A percentile compares a stretch with the other conserved stretches of the same genome.
Evolutionary conservation across 2,888 invertebrate genomes (phyloP).

Genomic region (Hirtodrosophila duncani): DNA sequence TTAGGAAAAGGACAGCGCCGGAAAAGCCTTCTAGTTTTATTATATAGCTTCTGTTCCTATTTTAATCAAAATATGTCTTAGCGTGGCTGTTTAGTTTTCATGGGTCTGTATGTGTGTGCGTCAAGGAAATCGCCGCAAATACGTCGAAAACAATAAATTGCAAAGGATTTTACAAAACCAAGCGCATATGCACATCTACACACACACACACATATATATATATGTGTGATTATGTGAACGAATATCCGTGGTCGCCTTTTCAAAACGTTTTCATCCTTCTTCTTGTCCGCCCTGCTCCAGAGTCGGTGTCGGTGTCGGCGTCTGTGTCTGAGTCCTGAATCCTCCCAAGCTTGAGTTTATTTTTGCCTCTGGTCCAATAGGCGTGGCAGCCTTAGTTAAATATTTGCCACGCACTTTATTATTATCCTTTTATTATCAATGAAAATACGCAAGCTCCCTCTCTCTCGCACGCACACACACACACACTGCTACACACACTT

Average conservation of each 20-base stretch:
- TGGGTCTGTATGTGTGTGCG: conserved; percentile 12
- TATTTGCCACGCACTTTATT: conserved; percentile 66
- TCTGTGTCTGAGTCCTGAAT: conserved; percentile 1
- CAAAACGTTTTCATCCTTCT: no score
- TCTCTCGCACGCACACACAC: not conserved
- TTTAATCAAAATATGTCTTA: no score
- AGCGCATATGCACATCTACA: not conserved
- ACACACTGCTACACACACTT: not conserved
- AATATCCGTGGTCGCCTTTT: no score
- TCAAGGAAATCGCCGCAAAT: conserved; percentile 62
- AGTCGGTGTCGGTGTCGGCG: conserved; percentile 30
- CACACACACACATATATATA: conserved; percentile 33
- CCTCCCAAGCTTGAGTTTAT: conserved; percentile 16
- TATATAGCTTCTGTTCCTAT: no score
- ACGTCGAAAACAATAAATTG: conserved; percentile 66
- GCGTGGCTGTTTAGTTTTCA: no score
- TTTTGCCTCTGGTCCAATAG: conserved; percentile 2
- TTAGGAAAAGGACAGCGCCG: no score
- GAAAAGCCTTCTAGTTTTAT: no score
- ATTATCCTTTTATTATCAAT: conserved; percentile 71
- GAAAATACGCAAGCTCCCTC: conserved; percentile 42
- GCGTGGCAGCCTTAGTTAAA: conserved; percentile 31
- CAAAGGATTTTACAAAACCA: conserved; percentile 30
- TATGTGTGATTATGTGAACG: no score
- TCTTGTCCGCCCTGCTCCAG: no score